Evolutionary conservation across 2,113 vertebrate species (phyloP), one percentile per base, ranked within the genome.

Genomic region (Globicephala melas): DNA sequence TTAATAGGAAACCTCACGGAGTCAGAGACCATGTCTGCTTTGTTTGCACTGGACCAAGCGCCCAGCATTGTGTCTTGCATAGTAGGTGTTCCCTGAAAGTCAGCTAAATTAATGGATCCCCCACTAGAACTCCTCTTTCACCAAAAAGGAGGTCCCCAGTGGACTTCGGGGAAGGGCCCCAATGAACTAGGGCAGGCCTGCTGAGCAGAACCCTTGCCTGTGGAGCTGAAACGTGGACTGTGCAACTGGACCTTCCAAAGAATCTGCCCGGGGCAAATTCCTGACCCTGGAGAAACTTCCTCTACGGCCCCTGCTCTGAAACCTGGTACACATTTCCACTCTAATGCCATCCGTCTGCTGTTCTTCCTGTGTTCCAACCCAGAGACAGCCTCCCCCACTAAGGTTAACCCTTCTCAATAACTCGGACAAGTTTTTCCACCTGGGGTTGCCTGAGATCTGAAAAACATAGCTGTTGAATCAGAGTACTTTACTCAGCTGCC

Each of bases 391-490:
- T 53, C 71, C 41, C 44, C 44, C 3, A 36, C 50, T 6, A 76
- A 93, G 41, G 76, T 38, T 91, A n/a, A 93, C 90, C 90, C 50
- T 55, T 70, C 58, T 86, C 28, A 3, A 14, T 65, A 91, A 81
- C 86, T 82, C 17, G 1, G 50, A 73, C 92, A 62, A 93, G 92
- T 96, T 92, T 94, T 88, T 74, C 80, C 74, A 93, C 71, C 87
- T 93, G 74, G 84, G 79, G 55, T 90, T 96, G 79, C 93, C 47
- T 38, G 88, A 28, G 91, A 85, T 89, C 91, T 96, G 95, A 89
- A 92, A 96, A 95, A 60, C 67, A 62, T 15, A 89, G 93, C 77
- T 58, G 31, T 91, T 80, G 25, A 96, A 88, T 89, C 81, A 87
- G 84, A 94, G 84, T 53, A 84, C 71, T 95, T 92, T 77, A 82